These are phyloP conservation scores for Rachycentron canadum DNA, from an alignment of 2,797 vertebrate genomes.

Conservation along the genomic window DNA sequence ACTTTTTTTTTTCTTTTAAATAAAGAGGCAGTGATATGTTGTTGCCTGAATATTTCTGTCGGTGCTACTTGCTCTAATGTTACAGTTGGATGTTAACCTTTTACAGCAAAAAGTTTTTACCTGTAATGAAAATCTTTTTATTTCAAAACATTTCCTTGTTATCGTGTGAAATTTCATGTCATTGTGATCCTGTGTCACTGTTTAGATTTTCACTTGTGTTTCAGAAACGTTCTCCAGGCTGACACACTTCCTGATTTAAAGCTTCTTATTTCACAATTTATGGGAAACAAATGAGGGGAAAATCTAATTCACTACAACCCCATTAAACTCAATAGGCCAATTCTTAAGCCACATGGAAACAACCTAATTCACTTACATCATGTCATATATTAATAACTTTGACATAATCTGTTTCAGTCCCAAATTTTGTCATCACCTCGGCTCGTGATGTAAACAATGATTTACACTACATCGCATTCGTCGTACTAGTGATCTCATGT, in stretches of 20 bases:
- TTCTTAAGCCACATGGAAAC: slow-evolving; percentile 8
- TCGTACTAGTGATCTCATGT: slow-evolving; percentile 43
- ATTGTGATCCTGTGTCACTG: background rate
- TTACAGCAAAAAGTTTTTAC: background rate
- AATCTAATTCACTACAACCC: background rate
- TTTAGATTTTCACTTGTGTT: background rate
- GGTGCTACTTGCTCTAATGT: background rate
- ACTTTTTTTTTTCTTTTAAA: background rate
- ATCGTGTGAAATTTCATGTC: background rate
- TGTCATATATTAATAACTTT: slow-evolving; percentile 25
- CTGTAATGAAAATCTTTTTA: background rate
- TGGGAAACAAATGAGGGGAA: background rate
- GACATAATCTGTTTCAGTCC: slow-evolving; percentile 17
- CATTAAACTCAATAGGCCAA: slow-evolving; percentile 7
- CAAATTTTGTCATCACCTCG: slow-evolving; percentile 31
- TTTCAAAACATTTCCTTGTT: background rate
- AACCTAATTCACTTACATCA: slow-evolving; percentile 7
- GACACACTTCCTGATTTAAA: background rate
- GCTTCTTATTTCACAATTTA: background rate
- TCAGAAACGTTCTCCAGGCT: background rate
- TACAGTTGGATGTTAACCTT: background rate
- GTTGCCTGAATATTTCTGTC: slow-evolving; percentile 6
- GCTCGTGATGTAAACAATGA: slow-evolving; percentile 48
- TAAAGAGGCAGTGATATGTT: background rate
- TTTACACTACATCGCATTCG: slow-evolving; percentile 48